A percentile compares a stretch with the other conserved stretches of the same genome.
These are phyloP conservation scores for Polypterus senegalus DNA, from an alignment of 2,113 vertebrate genomes.

Conservation along the genomic window DNA sequence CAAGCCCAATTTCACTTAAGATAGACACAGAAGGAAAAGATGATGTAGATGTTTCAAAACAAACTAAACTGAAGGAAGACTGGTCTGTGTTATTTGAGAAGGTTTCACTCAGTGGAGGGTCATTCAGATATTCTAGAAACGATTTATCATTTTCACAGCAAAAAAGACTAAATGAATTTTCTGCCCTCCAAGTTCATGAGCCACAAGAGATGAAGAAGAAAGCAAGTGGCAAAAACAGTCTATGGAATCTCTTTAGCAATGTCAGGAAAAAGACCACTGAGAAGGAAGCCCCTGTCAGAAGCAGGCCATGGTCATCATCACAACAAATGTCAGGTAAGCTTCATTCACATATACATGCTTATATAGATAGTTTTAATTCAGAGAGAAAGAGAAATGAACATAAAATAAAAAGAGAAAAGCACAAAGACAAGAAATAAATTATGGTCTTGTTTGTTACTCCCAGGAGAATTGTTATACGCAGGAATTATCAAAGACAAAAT, in stretches of 20 bases:
- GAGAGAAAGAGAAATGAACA: too few relatives aligned
- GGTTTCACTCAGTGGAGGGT: constrained; percentile 42
- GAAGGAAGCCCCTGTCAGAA: constrained; percentile 1
- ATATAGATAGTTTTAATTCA: too few relatives aligned
- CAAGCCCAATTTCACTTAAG: background rate
- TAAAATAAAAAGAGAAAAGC: too few relatives aligned
- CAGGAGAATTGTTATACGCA: too few relatives aligned
- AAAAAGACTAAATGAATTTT: constrained; percentile 18
- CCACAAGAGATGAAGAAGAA: background rate
- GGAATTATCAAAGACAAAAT: too few relatives aligned
- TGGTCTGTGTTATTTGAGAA: constrained; percentile 47
- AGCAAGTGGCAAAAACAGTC: constrained; percentile 16
- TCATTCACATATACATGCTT: too few relatives aligned
- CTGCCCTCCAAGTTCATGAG: constrained; percentile 30
- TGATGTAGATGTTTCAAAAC: constrained; percentile 6
- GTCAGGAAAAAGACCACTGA: constrained; percentile 21
- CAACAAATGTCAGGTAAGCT: too few relatives aligned
- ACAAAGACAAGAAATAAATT: too few relatives aligned
- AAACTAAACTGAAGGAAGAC: constrained; percentile 38
- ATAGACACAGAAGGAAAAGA: constrained; percentile 7
- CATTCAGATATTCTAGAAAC: constrained; percentile 8
- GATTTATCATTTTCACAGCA: constrained; percentile 11
- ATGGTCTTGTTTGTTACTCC: too few relatives aligned
- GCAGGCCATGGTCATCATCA: too few relatives aligned
- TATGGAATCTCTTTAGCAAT: constrained; percentile 22